Percentiles rank a stretch among this genome's conserved stretches.
These are phyloP conservation scores for Macrochelys suwanniensis DNA, from an alignment of 2,797 vertebrate genomes.

Conservation along the genomic window DNA sequence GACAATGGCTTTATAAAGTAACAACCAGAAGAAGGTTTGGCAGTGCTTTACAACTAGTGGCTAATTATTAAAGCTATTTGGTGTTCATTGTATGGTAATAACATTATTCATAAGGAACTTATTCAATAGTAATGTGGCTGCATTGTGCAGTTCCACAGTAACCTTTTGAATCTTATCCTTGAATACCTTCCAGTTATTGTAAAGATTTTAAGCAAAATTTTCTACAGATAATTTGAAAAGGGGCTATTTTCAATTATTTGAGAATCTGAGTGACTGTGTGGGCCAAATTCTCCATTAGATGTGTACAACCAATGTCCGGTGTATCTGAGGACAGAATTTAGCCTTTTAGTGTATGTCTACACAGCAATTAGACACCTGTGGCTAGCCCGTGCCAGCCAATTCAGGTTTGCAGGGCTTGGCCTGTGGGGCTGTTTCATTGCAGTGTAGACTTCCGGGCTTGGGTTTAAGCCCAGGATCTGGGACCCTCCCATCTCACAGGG, in stretches of 20 bases:
- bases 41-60: constrained; percentile 38
- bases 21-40: constrained; percentile 43
- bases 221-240: constrained; percentile 65
- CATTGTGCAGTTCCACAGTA: constrained; percentile 27
- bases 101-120: constrained; percentile 48
- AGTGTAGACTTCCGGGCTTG: neutral
- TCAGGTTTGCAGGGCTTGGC: neutral
- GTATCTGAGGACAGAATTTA: neutral
- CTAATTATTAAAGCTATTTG: constrained; percentile 72
- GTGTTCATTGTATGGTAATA: constrained; percentile 49
- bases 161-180: constrained; percentile 60
- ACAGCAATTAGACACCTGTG: neutral
- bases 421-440: neutral
- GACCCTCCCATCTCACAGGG: neutral
- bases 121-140: constrained; percentile 42
- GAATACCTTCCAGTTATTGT: constrained; percentile 54
- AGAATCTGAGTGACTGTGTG: constrained; percentile 52
- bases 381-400: neutral
- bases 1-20: constrained; percentile 47
- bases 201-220: constrained; percentile 63
- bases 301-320: neutral
- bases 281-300: neutral
- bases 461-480: neutral
- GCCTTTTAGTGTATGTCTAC: no score
- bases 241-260: constrained; percentile 31